Evolutionary conservation across 2,113 vertebrate genomes (phyloP).

Genomic region (Trachemys scripta): DNA sequence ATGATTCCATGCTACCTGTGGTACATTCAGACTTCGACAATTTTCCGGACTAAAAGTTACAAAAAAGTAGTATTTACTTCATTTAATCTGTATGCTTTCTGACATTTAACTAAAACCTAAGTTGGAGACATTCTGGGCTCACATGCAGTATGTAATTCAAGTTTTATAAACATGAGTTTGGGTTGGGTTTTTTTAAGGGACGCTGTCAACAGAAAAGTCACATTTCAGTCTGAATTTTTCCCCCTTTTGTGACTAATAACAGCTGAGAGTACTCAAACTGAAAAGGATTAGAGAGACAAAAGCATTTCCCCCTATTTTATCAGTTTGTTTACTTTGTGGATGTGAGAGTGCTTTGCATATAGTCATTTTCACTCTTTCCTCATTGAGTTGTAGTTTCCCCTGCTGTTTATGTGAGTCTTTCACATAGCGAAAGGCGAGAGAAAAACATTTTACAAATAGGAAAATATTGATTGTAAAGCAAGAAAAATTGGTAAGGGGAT

Average conservation of each 20-base stretch:
- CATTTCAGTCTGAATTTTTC: not conserved
- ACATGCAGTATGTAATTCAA: not conserved
- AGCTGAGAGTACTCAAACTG: not conserved
- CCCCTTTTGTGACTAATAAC: not conserved
- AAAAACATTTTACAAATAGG: not conserved
- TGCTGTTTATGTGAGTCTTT: not conserved
- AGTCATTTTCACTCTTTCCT: not conserved
- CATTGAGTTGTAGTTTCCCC: not conserved
- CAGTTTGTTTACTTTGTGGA: not conserved
- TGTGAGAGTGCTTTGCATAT: not conserved
- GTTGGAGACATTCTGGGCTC: not conserved
- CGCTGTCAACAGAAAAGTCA: not conserved
- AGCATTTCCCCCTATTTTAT: not conserved
- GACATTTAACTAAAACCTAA: not conserved
- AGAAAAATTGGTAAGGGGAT: no score
- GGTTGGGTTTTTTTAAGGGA: not conserved
- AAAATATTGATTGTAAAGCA: rapidly evolving
- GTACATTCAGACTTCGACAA: not conserved
- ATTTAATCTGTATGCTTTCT: not conserved
- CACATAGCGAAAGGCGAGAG: not conserved
- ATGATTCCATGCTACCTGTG: not conserved
- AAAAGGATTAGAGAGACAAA: not conserved
- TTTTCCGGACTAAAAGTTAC: not conserved
- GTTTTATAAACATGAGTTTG: not conserved
- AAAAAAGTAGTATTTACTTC: not conserved